Base-by-base conservation (phyloP, 1,140 invertebrate species). In the Heliconius eleuchia region DNA sequence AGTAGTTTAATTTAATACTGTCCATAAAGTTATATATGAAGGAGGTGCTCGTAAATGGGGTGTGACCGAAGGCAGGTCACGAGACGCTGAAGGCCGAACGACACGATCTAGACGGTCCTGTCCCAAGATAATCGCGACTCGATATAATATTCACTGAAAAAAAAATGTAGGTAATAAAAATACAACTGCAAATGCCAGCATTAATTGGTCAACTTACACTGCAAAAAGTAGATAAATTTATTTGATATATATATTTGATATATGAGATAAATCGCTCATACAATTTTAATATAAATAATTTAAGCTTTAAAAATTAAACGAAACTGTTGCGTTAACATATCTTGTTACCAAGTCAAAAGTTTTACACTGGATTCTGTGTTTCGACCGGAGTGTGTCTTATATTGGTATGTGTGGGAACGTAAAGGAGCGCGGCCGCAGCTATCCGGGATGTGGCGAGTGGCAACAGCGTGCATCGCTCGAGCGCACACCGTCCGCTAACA, bases 31-130 rank as follows among this genome's bases (percentile, higher is more conserved):
- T 34, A 19, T 74, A 83, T 78, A 84, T 74, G 80, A 77, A 83
- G 84, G 85, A 88, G 86, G 85, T 85, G 80, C 86, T 83, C 83
- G 83, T 85, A 87, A 89, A 92, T 91, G 89, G 87, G 89, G 86
- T 89, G 89, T 91, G 89, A 91, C 89, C 82, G 84, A 83, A 86
- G 83, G 79, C 85, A 80, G 85, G 87, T 91, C 90, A 91, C 89
- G 82, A 86, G 83, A 71, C 80, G 77, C 80, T 83, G 85, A 88
- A 90, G 84, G 86, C 88, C 84, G 84, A 82, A 80, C 78, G 79
- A 80, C 73, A 76, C 77, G 76, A 79, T 81, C 83, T 84, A 86
- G 81, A 82, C 83, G 74, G 73, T 78, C 60, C 76, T 72, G 57
- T 55, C 73, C 71, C 73, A 72, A 76, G 55, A 42, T 73, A 76